Base-by-base conservation (phyloP, 2,113 vertebrate genomes). In the Rhabdomys dilectus region DNA sequence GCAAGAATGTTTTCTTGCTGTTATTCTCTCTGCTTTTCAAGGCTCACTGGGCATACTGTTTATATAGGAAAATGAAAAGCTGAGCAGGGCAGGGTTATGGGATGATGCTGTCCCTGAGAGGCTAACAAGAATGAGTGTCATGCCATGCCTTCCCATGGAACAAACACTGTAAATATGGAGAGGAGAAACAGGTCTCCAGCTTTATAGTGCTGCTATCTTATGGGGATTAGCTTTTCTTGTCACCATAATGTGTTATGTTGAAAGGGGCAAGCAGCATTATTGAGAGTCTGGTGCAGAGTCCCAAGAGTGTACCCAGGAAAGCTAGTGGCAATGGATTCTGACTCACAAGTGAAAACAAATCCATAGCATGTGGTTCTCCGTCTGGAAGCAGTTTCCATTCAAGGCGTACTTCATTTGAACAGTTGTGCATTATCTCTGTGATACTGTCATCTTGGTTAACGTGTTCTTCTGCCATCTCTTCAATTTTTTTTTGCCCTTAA, bases 201-300 rank as follows among this genome's bases (percentile, higher is more conserved):
- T 78, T 96, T 96, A 91, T 91, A 90, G 60, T 36, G 5, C 80
- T 97, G 36, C 77, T 98, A 31, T 88, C 96, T 97, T 93, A 76
- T 70, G 94, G 97, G 95, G 73, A 91, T 95, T 66, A 78, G 60
- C 77, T 95, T 98, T 95, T 31, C 4, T 96, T 93, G 39, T 90
- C 97, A 78, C 56, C 82, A 90, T 95, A 96, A 97, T 95, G 89
- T 94, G 45, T 89, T 96, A 97, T 95, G 66, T 91, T 95, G 93
- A 96, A 95, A 96, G 94, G 92, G 62, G 45, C 81, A 96, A 95
- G 56, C 64, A 45, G 51, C 88, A 45, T 84, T 97, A 81, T 88
- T 86, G 80, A 92, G 96, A 64, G 72, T 91, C 91, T 95, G 86
- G 75, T 0, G 0, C 96, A 82, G 86, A 56, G 76, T 93, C 68